A percentile compares a stretch with the other conserved stretches of the same genome.
phyloP scores from a whole-genome alignment of 1,140 invertebrate species.

The Eumeta japonica region DNA sequence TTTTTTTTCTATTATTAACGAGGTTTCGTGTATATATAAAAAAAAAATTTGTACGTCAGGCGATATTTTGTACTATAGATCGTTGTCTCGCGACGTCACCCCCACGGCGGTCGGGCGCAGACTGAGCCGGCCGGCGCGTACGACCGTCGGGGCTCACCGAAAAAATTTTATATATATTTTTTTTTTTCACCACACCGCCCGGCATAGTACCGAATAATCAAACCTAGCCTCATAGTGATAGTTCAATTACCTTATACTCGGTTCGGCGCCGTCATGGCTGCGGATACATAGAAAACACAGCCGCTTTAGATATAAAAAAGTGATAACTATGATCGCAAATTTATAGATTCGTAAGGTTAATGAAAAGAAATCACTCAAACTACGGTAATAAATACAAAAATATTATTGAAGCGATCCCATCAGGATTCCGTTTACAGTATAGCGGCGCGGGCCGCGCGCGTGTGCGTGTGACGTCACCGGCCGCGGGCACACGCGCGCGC shows the following conservation, averaged over 20 bases:
- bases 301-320: constrained; percentile 4
- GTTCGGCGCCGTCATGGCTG: not conserved
- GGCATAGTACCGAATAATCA: constrained; percentile 39
- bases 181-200: constrained; percentile 19
- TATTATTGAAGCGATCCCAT: not conserved
- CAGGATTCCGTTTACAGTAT: not conserved
- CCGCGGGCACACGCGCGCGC: constrained; percentile 36
- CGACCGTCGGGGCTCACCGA: constrained; percentile 39
- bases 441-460: constrained; percentile 21
- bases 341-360: not conserved
- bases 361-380: not conserved
- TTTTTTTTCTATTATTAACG: too few species aligned
- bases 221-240: constrained; percentile 46
- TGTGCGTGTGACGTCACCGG: constrained; percentile 26
- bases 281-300: not conserved
- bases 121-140: constrained; percentile 53
- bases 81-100: constrained; percentile 43
- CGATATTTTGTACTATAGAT: constrained; percentile 52
- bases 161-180: constrained; percentile 54
- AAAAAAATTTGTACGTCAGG: constrained; percentile 53
- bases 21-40: too few species aligned
- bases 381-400: not conserved
- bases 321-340: not conserved
- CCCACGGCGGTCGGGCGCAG: constrained; percentile 34
- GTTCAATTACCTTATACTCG: constrained; percentile 24